Conservation (phyloP, 2,113 vertebrate species). For the Serilophus lunatus region DNA sequence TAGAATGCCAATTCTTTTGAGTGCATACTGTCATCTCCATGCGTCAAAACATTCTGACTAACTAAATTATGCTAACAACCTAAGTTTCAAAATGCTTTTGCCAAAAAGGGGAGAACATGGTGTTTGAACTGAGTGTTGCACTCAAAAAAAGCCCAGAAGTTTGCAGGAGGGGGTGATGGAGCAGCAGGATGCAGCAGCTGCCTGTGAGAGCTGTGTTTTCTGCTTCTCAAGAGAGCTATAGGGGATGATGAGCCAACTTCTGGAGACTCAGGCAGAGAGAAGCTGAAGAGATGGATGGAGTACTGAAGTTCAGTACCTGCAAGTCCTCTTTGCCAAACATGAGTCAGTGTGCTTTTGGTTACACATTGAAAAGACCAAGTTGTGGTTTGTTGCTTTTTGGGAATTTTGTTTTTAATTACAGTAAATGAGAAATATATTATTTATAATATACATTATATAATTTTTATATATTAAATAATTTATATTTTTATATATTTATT, state of each 20-base stretch:
- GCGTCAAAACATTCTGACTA: not conserved
- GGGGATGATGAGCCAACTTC: not conserved
- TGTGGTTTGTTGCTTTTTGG: not conserved
- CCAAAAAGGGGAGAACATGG: not conserved
- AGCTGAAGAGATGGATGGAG: not conserved
- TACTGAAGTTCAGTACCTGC: not conserved
- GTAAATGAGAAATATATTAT: not conserved
- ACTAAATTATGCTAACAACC: not conserved
- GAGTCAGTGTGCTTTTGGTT: not conserved
- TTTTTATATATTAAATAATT: no score
- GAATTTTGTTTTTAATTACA: not conserved
- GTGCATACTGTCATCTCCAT: not conserved
- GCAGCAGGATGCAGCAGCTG: not conserved
- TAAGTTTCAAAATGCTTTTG: not conserved
- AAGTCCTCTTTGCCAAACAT: not conserved
- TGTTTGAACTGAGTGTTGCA: not conserved
- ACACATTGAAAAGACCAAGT: not conserved
- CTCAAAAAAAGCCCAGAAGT: not conserved
- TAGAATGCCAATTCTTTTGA: not conserved
- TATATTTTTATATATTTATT: no score
- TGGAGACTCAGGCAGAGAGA: not conserved
- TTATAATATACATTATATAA: no score
- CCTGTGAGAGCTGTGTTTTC: not conserved
- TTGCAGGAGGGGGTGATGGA: not conserved
- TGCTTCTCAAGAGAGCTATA: not conserved